Percentiles rank a stretch among this genome's conserved stretches.
Conservation (phyloP, 2,113 vertebrate species). For the Campylorhamphus procurvoides region DNA sequence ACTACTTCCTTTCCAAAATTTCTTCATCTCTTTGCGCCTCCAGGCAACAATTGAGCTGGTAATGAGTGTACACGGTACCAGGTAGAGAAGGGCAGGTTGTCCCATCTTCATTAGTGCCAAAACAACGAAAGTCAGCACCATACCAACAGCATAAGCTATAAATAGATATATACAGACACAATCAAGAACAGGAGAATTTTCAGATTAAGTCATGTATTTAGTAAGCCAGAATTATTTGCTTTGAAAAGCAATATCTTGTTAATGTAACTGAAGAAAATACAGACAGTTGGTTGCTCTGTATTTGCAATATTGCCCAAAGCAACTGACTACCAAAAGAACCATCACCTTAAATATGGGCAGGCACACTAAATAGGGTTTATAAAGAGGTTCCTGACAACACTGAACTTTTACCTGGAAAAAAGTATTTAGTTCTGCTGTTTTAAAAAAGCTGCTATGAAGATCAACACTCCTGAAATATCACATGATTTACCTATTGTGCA, state of each 20-base stretch:
- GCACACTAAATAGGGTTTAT: not conserved
- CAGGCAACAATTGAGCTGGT: constrained; percentile 83
- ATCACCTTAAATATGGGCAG: not conserved
- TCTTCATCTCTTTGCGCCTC: constrained; percentile 86
- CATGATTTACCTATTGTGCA: constrained; percentile 83
- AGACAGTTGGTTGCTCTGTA: not conserved
- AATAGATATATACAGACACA: not conserved
- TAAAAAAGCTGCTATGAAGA: not conserved
- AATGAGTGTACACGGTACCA: constrained; percentile 93
- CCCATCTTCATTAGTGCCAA: constrained; percentile 89
- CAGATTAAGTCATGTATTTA: not conserved
- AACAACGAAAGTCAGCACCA: constrained; percentile 88
- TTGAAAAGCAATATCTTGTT: not conserved
- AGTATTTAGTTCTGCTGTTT: not conserved
- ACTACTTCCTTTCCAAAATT: constrained; percentile 89
- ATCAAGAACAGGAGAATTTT: not conserved
- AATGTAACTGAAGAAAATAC: not conserved
- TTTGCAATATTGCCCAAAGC: not conserved
- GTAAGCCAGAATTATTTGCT: not conserved
- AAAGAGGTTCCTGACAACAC: not conserved
- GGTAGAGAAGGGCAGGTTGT: constrained; percentile 94
- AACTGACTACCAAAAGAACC: not conserved
- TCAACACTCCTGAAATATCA: not conserved
- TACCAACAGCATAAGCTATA: constrained; percentile 89
- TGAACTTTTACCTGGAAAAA: not conserved